Conservation (phyloP, 2,797 vertebrate genomes). For the Echiichthys vipera region DNA sequence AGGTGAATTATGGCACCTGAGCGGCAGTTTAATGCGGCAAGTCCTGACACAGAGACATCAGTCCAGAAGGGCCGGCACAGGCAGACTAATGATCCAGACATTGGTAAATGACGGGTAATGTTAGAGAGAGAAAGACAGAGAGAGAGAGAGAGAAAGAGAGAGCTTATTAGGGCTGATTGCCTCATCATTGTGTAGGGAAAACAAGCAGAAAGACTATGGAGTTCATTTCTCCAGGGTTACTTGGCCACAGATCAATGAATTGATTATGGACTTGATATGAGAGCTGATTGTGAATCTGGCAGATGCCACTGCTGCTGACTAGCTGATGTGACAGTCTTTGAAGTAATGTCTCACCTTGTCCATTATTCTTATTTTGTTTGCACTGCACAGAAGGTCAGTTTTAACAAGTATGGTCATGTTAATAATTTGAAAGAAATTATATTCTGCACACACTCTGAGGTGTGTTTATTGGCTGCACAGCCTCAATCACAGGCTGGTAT, state of each 20-base stretch:
- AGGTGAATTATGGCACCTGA: constrained; percentile 82
- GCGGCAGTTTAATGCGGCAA: constrained; percentile 70
- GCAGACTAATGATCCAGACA: constrained; percentile 78
- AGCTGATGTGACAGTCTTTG: constrained; percentile 51
- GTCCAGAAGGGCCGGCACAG: constrained; percentile 67
- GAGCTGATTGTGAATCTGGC: constrained; percentile 48
- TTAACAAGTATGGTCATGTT: constrained; percentile 25
- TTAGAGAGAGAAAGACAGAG: constrained; percentile 35
- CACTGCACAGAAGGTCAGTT: constrained; percentile 29
- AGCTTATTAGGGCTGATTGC: constrained; percentile 75
- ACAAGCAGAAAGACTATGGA: constrained; percentile 66
- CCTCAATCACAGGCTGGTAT: constrained; percentile 13
- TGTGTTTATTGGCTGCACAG: constrained; percentile 30
- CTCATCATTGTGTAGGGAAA: constrained; percentile 74
- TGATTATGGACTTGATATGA: constrained; percentile 79
- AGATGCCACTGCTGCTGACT: constrained; percentile 54
- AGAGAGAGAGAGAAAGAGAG: constrained; percentile 13
- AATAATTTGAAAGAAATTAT: constrained; percentile 32
- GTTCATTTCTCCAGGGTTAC: constrained; percentile 76
- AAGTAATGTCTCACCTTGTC: constrained; percentile 46
- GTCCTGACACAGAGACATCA: constrained; percentile 76
- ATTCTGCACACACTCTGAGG: constrained; percentile 16
- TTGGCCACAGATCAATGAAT: constrained; percentile 82
- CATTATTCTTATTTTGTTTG: constrained; percentile 43
- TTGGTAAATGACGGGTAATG: constrained; percentile 79